Evolutionary conservation across 1,140 invertebrate genomes (phyloP), one percentile per base, ranked within the genome.

Genomic region (Zaprionus tsacasi): DNA sequence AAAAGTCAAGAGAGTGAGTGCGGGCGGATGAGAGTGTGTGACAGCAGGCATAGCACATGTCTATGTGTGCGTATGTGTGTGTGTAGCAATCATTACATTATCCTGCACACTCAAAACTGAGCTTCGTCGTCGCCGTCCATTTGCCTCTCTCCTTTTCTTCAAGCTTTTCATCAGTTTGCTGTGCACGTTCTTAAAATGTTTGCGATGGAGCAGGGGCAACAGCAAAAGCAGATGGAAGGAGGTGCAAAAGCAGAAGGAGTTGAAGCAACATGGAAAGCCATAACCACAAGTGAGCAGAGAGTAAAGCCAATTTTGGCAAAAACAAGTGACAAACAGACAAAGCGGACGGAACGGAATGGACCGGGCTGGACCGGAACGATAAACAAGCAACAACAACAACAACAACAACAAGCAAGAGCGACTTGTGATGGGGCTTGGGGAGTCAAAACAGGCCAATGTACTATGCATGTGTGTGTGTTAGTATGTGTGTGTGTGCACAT

Each of bases 161-260:
- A 6, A 43, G 67, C 63, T 54, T 59, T 83, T 86, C 82, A 87
- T 87, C 79, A 87, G 69, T 71, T 72, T 79, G 82, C 82, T 58
- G 72, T 70, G 82, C 82, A 87, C 82, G 82, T 87, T 88, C 82
- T 87, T 56, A 66, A 87, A 87, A 87, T 88, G 82, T 79, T 82
- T 82, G 60, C 69, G 82, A 72, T 56, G 76, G 76, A 73, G 57
- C 3, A 70, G 58, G 43, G 69, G 54, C 12, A 65, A 33, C 33
- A 63, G 33, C 4, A 6, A 8, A 35, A 8, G 33, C 5, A 45
- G 15, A 6, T 8, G 40, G 40, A 3, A 45, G 40, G 13, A 43
- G 27, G 76, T 72, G 56, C 10, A 69, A 57, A 43, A 72, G 54
- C 21, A 50, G 40, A 58, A 57, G 55, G 61, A 54, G 35, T 38